Percentiles rank a stretch among this genome's conserved stretches.
These are phyloP conservation scores for Psittacara wagleri DNA, from an alignment of 2,113 vertebrate species.

Conservation along the genomic window DNA sequence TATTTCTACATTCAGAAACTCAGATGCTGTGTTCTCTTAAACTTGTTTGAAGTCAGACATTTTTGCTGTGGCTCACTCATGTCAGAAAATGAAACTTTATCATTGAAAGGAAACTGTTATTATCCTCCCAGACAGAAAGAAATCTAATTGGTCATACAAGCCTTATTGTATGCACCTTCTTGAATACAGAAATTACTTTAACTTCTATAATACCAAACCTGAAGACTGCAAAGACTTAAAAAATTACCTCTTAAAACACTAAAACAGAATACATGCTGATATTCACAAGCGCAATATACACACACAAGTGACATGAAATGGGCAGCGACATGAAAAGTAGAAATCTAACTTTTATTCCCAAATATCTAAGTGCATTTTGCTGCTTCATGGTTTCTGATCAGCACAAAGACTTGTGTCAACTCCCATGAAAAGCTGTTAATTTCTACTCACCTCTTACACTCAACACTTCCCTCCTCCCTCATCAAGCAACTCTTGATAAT, in stretches of 20 bases:
- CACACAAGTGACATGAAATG: neutral
- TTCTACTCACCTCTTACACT: neutral
- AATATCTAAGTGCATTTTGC: neutral
- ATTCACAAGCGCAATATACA: neutral
- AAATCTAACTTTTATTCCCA: neutral
- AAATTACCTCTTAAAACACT: neutral
- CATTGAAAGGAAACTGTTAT: neutral
- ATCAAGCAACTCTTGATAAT: neutral
- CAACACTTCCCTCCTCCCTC: neutral
- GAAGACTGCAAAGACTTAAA: neutral
- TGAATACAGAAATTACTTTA: neutral
- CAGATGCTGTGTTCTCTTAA: neutral
- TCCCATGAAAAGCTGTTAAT: neutral
- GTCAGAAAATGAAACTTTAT: neutral
- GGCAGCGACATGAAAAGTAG: neutral
- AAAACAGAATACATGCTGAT: neutral
- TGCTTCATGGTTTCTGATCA: neutral
- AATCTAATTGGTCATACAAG: neutral
- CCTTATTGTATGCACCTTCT: neutral
- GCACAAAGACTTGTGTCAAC: neutral
- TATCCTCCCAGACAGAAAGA: neutral
- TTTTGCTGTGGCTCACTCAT: neutral
- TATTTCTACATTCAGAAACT: neutral
- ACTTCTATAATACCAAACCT: neutral
- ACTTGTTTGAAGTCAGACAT: neutral